These are phyloP conservation scores for Alloscopus bannaensis DNA, from an alignment of 2,888 invertebrate genomes.

Conservation along the genomic window DNA sequence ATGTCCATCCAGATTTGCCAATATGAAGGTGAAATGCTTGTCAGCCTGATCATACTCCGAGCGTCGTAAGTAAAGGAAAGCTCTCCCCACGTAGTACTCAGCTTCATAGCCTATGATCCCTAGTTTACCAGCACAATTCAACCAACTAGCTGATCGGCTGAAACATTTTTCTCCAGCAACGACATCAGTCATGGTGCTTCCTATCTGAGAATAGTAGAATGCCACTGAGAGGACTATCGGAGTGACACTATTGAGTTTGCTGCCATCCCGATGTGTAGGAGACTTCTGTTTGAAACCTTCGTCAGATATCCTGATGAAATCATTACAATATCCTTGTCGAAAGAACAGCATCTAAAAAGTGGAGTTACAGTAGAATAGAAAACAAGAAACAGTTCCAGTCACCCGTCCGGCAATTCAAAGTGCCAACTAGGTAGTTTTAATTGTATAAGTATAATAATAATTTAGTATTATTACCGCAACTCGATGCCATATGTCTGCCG, in stretches of 20 bases:
- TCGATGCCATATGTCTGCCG: slow-evolving; percentile 13
- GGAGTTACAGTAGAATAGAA: too few species aligned
- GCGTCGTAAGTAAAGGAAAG: neutral
- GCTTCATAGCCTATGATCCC: slow-evolving; percentile 14
- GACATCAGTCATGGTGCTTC: neutral
- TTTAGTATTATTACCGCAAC: slow-evolving; percentile 1
- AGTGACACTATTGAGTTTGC: neutral
- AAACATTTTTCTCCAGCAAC: neutral
- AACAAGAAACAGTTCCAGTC: neutral
- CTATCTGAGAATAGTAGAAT: neutral
- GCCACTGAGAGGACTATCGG: slow-evolving; percentile 1
- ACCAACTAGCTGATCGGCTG: neutral
- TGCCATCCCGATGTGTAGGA: neutral
- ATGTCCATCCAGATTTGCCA: neutral
- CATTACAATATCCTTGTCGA: neutral
- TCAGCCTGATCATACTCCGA: neutral
- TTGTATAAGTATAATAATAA: neutral
- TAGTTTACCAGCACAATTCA: neutral
- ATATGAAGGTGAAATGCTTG: slow-evolving; percentile 19
- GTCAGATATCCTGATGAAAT: slow-evolving; percentile 4
- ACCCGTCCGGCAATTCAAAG: neutral
- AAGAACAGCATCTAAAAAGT: neutral
- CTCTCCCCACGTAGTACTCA: slow-evolving; percentile 9
- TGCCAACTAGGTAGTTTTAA: neutral
- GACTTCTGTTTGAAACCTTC: slow-evolving; percentile 3